phyloP scores from a whole-genome alignment of 2,888 invertebrate species.

The Acanthosepion esculentum region DNA sequence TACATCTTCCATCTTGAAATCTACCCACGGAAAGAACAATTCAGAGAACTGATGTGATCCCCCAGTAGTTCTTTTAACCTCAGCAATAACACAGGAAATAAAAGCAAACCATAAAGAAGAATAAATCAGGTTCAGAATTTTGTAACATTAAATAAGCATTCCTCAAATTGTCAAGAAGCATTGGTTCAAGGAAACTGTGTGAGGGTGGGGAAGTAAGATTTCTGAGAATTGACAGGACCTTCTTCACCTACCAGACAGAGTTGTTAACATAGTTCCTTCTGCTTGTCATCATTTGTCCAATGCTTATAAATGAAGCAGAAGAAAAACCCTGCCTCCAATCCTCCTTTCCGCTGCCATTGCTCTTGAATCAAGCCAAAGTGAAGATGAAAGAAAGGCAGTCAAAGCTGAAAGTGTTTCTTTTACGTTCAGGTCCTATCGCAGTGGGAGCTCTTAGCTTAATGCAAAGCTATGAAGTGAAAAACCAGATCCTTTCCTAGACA shows the following conservation, averaged over 20 bases:
- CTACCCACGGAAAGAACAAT: not conserved
- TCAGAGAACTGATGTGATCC: not conserved
- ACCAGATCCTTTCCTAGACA: not conserved
- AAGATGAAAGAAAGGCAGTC: not conserved
- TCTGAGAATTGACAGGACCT: not conserved
- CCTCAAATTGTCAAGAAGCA: not conserved
- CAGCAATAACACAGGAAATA: not conserved
- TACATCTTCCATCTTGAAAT: not conserved
- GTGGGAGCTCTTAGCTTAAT: not conserved
- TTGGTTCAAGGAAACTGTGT: not conserved
- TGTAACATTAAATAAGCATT: slow-evolving; percentile 22
- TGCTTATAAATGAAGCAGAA: slow-evolving; percentile 13
- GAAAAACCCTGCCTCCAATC: not conserved
- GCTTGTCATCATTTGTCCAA: slow-evolving; percentile 33
- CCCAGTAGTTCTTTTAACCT: not conserved
- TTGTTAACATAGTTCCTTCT: slow-evolving; percentile 33
- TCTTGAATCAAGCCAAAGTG: not conserved
- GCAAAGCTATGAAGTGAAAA: not conserved
- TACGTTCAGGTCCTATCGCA: not conserved
- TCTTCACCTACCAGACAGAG: slow-evolving; percentile 20
- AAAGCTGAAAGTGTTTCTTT: not conserved
- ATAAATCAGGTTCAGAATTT: not conserved
- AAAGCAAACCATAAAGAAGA: not conserved
- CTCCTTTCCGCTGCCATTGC: not conserved
- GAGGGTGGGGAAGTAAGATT: not conserved